phyloP scores from a whole-genome alignment of 2,797 vertebrate genomes.

The Tadarida brasiliensis region DNA sequence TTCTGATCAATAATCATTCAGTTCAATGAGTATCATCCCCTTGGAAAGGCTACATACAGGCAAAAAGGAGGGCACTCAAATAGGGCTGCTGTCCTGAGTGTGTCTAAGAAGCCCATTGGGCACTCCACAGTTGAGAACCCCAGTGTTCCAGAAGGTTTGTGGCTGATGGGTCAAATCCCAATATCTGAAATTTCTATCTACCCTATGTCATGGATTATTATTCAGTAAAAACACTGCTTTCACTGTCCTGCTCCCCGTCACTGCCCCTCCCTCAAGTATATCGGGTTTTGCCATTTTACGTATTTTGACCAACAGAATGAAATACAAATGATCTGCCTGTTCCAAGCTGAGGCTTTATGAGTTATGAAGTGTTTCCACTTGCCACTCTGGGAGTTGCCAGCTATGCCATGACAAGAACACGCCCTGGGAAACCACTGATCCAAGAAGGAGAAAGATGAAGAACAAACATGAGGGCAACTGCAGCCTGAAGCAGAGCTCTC shows the following conservation, averaged over 20 bases:
- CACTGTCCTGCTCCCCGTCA: background rate
- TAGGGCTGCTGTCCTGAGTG: background rate
- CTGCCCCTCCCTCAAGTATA: background rate
- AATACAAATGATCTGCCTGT: background rate
- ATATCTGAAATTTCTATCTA: background rate
- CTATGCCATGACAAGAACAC: background rate
- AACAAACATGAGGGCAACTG: background rate
- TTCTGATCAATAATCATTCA: constrained; percentile 33
- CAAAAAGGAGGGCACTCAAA: background rate
- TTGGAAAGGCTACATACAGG: background rate
- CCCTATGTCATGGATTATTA: background rate
- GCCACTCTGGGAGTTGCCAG: background rate
- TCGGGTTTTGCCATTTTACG: background rate
- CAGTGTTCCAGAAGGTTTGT: background rate
- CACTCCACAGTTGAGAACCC: background rate
- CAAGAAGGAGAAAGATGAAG: background rate
- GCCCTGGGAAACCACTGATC: background rate
- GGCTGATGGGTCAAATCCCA: background rate
- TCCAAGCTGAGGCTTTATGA: background rate
- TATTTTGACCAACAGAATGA: background rate
- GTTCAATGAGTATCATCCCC: background rate
- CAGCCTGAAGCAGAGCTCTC: background rate
- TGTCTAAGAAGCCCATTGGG: background rate
- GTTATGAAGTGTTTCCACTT: background rate
- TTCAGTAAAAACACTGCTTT: background rate